Evolutionary conservation across 2,888 invertebrate species (phyloP).

Genomic region (Mantis religiosa): DNA sequence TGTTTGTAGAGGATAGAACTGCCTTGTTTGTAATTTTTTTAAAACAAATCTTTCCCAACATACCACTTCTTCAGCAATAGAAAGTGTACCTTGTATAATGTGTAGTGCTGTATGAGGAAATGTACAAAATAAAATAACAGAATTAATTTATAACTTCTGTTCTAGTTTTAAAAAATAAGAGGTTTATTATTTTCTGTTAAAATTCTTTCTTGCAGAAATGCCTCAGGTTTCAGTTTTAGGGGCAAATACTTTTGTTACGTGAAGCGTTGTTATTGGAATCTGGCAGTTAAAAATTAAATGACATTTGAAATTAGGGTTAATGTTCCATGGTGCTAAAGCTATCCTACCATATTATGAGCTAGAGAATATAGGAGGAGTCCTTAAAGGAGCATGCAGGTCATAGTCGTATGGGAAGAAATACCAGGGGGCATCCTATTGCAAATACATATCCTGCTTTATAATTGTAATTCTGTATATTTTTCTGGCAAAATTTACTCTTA

Average conservation of each 20-base stretch:
- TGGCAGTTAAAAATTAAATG: not conserved
- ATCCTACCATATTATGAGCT: not conserved
- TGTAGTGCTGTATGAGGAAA: not conserved
- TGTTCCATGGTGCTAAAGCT: not conserved
- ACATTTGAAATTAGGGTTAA: not conserved
- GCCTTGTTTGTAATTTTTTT: conserved; percentile 12
- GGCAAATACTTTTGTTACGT: not conserved
- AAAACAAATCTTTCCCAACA: not conserved
- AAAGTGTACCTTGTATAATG: not conserved
- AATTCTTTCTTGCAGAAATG: not conserved
- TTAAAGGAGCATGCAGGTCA: too few species aligned
- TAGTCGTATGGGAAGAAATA: too few species aligned
- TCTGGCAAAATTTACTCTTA: not conserved
- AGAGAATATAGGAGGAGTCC: too few species aligned
- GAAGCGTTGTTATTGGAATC: not conserved
- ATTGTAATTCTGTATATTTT: not conserved
- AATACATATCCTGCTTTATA: not conserved
- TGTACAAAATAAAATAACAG: not conserved
- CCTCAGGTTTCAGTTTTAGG: not conserved
- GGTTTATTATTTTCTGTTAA: not conserved
- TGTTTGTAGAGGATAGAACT: not conserved
- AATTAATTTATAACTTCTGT: not conserved
- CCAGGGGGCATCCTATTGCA: not conserved
- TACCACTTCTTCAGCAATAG: not conserved
- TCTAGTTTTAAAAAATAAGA: not conserved